Percentiles rank a stretch among this genome's conserved stretches.
phyloP scores from a whole-genome alignment of 2,797 vertebrate genomes.

The Glyptemys insculpta region DNA sequence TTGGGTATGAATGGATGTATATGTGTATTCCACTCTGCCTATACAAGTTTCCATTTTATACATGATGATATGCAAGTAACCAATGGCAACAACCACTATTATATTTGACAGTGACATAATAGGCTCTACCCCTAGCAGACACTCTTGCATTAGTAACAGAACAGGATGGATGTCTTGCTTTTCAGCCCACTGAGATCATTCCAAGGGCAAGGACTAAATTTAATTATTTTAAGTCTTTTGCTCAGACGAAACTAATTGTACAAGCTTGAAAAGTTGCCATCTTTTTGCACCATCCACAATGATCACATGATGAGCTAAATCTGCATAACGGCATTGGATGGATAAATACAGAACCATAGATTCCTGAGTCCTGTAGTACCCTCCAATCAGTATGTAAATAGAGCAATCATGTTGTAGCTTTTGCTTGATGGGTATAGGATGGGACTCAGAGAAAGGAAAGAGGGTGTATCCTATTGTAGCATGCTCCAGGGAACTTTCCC shows the following conservation, averaged over 20 bases:
- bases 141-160: fast-evolving
- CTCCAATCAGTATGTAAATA: neutral
- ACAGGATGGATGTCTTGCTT: fast-evolving
- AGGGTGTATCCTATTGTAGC: fast-evolving
- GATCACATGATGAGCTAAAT: neutral
- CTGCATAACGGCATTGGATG: neutral
- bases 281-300: neutral
- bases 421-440: fast-evolving
- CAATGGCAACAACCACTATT: fast-evolving
- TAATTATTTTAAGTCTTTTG: fast-evolving
- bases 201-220: neutral
- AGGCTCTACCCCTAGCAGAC: neutral
- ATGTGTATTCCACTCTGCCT: fast-evolving
- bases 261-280: fast-evolving
- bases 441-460: fast-evolving
- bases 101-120: fast-evolving
- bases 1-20: neutral
- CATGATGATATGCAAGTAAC: neutral
- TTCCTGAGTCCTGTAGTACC: neutral
- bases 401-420: fast-evolving
- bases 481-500: fast-evolving
- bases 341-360: neutral
- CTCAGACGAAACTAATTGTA: neutral
- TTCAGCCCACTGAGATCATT: fast-evolving
- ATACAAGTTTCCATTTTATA: fast-evolving